A percentile compares a stretch with the other conserved stretches of the same genome.
Conservation (phyloP, 2,888 invertebrate genomes). For the Pogonocherus hispidulus region DNA sequence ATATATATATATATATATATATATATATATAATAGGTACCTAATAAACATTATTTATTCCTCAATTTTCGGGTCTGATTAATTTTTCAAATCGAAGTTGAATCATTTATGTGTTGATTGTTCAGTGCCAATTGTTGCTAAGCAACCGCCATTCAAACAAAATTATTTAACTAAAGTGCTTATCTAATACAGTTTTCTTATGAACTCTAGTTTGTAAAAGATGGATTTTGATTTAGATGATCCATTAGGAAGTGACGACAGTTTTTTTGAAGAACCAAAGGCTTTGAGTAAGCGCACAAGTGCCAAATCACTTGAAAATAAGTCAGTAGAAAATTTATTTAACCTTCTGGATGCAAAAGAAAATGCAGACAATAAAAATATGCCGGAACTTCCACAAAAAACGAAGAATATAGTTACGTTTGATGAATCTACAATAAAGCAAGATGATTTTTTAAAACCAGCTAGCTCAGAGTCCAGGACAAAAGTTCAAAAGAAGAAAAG, state of each 20-base stretch:
- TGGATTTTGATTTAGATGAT: conserved; percentile 69
- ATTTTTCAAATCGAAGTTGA: no score
- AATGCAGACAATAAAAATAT: conserved; percentile 19
- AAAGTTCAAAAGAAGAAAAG: conserved; percentile 50
- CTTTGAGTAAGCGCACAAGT: conserved; percentile 54
- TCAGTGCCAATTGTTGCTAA: conserved; percentile 21
- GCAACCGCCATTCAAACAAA: conserved; percentile 11
- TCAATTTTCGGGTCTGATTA: no score
- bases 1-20: no score
- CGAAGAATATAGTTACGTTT: conserved; percentile 39
- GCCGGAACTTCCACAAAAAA: conserved; percentile 21
- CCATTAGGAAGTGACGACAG: conserved; percentile 79
- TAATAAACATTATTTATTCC: no score
- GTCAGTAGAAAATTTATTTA: conserved; percentile 57
- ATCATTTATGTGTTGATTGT: no score
- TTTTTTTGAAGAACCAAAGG: conserved; percentile 77
- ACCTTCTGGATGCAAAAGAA: conserved; percentile 38
- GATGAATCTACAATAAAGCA: conserved; percentile 37
- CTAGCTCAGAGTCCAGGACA: background rate
- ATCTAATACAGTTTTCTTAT: no score
- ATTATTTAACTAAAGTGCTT: no score
- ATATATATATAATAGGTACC: no score
- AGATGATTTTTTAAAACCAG: conserved; percentile 30
- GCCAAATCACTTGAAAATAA: conserved; percentile 61
- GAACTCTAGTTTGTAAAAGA: no score